Base-by-base conservation (phyloP, 2,113 vertebrate genomes). In the Conger conger region DNA sequence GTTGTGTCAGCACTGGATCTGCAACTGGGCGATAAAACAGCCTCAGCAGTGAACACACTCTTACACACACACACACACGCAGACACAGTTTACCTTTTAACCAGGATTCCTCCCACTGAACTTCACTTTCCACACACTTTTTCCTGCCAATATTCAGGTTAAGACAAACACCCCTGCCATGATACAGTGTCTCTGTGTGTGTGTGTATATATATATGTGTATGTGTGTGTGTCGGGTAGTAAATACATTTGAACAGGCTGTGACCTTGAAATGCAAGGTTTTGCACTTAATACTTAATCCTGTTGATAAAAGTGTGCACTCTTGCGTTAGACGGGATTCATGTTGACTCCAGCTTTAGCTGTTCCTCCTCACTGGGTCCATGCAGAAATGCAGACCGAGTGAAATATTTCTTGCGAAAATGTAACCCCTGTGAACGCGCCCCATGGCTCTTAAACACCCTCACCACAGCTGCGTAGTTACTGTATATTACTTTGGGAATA, bases 11-110 rank as follows among this genome's bases (percentile, higher is more conserved):
- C 84, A 82, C 79, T 84, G 83, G 23, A 90, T 89, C 88, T 92
- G 91, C 87, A 87, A 53, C 63, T 81, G 42, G 77, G 85, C 89
- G 91, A 92, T 92, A 92, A 92, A 91, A 92, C 79, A 83, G 50
- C 76, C 45, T 79, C 77, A n/a, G 36, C 80, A 73, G 86, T 63
- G 18, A 50, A 50, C 45, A 13, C 45, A 50, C 45, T 1, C 11
- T 13, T n/a, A n/a, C n/a, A n/a, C n/a, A n/a, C 45, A 50, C 40
- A 42, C 40, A 42, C 40, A 42, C 40, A 42, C 40, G 8, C 40
- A 8, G 3, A 42, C 40, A 20, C 54, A 16, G 54, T 16, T 57
- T 16, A 0, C 54, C 16, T 88, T 90, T 82, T 83, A 63, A 84
- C 86, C 84, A 83, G 85, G 87, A 86, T 91, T 86, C 80, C 82